These are phyloP conservation scores for Artibeus jamaicensis DNA, from an alignment of 2,797 vertebrate genomes.

Conservation along the genomic window DNA sequence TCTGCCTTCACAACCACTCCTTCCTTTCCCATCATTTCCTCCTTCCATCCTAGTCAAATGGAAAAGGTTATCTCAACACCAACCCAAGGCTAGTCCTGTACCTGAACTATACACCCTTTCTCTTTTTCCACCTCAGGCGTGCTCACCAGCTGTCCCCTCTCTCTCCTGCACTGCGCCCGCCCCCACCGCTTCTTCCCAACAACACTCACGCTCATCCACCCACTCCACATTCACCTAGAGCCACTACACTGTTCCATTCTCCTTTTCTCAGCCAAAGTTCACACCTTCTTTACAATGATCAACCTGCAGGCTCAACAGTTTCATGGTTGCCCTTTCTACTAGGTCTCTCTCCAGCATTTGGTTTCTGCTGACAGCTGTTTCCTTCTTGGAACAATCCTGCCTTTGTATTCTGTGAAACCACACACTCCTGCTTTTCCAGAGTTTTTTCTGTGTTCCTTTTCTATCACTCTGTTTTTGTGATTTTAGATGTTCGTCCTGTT, in stretches of 20 bases:
- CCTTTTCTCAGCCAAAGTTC: background rate
- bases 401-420: background rate
- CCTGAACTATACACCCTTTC: background rate
- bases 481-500: background rate
- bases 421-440: background rate
- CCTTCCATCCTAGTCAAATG: background rate
- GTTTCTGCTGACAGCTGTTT: background rate
- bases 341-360: background rate
- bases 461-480: background rate
- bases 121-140: background rate
- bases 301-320: background rate
- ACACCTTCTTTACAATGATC: background rate
- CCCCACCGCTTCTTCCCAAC: background rate
- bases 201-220: background rate
- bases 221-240: background rate
- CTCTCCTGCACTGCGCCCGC: background rate
- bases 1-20: background rate
- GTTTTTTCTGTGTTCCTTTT: background rate
- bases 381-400: background rate
- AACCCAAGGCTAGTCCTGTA: background rate
- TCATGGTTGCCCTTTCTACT: background rate
- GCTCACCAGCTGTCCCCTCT: background rate
- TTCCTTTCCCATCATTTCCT: background rate
- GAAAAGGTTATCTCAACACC: background rate
- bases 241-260: background rate